A percentile compares a stretch with the other conserved stretches of the same genome.
Conservation (phyloP, 2,888 invertebrate species). For the Drosophila testacea region DNA sequence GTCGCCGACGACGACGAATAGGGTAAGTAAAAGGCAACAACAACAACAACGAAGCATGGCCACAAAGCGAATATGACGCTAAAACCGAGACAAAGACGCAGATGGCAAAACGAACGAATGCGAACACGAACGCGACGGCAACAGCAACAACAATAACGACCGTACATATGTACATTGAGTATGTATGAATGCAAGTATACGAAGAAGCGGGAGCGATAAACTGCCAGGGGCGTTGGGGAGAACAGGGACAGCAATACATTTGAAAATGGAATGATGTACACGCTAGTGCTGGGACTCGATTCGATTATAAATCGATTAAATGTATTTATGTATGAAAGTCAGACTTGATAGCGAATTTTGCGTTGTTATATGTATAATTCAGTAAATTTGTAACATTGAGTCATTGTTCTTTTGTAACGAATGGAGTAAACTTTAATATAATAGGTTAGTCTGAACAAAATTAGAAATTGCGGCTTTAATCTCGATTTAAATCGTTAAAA, state of each 20-base stretch:
- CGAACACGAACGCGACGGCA: constrained; percentile 47
- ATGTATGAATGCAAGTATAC: constrained; percentile 47
- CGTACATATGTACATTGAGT: constrained; percentile 16
- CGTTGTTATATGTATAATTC: no score
- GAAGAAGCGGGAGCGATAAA: constrained; percentile 46
- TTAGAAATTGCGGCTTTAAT: no score
- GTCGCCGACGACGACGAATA: constrained; percentile 65
- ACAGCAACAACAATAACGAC: constrained; percentile 39
- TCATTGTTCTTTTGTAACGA: no score
- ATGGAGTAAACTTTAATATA: no score
- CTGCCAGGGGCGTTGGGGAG: constrained; percentile 48
- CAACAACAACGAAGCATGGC: constrained; percentile 60
- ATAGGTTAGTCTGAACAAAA: no score
- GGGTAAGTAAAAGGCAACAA: constrained; percentile 56
- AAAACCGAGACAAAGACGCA: constrained; percentile 51
- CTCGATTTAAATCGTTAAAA: no score
- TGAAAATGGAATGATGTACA: constrained; percentile 30
- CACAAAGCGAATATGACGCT: constrained; percentile 55
- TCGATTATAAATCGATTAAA: no score
- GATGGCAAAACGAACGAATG: constrained; percentile 68
- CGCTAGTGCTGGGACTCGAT: no score
- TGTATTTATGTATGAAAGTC: neutral
- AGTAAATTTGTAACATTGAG: no score
- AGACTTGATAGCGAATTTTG: no score
- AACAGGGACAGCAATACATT: constrained; percentile 25